Evolutionary conservation across 2,797 vertebrate species (phyloP).

Genomic region (Austrolebias charrua): DNA sequence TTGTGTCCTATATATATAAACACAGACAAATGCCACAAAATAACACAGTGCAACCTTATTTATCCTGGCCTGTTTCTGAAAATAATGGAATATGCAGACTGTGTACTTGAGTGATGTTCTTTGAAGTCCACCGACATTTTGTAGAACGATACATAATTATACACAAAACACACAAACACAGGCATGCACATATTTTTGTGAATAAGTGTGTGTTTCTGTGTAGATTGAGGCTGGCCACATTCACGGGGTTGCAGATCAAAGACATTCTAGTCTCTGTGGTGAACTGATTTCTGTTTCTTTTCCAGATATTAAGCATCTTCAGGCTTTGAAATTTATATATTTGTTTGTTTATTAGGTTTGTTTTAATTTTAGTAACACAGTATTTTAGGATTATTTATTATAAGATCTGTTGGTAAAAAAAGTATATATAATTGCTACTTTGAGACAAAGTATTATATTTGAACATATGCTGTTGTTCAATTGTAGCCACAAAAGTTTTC

Average conservation of each 20-base stretch:
- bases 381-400: background rate
- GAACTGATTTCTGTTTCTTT: constrained; percentile 35
- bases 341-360: constrained; percentile 1
- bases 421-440: too few relatives aligned
- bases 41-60: constrained; percentile 18
- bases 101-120: constrained; percentile 50
- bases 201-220: background rate
- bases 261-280: constrained; percentile 35
- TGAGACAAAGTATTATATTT: too few relatives aligned
- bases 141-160: constrained; percentile 51
- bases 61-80: constrained; percentile 49
- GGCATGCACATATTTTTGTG: constrained; percentile 12
- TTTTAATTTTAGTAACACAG: background rate
- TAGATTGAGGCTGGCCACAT: constrained; percentile 34
- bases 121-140: constrained; percentile 67
- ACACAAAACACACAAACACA: constrained; percentile 7
- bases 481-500: too few relatives aligned
- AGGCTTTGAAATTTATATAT: constrained; percentile 18
- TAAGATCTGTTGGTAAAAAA: too few relatives aligned
- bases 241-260: constrained; percentile 58
- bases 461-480: too few relatives aligned
- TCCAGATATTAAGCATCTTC: constrained; percentile 28
- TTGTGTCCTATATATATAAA: background rate
- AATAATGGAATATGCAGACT: constrained; percentile 53
- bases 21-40: constrained; percentile 9